A percentile compares a stretch with the other conserved stretches of the same genome.
Conservation (phyloP, 2,797 vertebrate genomes). For the Tadarida brasiliensis region DNA sequence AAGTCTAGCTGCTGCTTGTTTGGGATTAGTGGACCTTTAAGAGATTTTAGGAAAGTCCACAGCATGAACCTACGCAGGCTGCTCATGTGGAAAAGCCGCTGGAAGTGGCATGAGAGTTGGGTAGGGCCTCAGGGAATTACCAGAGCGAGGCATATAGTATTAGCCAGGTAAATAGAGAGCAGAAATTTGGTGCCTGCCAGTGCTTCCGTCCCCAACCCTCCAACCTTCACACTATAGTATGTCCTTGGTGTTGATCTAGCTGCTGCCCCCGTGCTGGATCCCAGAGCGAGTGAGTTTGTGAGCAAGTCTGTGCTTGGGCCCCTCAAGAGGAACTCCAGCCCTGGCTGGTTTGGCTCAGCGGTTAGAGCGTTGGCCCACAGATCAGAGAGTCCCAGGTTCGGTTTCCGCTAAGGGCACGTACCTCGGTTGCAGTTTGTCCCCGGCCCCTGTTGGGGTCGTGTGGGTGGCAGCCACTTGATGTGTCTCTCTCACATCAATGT, state of each 20-base stretch:
- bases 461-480: too few relatives aligned
- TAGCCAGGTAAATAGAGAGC: background rate
- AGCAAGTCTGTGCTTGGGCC: background rate
- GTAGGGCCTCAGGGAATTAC: background rate
- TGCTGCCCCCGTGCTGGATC: background rate
- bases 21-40: too few relatives aligned
- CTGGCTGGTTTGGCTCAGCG: too few relatives aligned
- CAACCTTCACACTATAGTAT: background rate
- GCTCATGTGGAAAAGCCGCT: background rate
- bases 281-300: background rate
- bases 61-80: background rate
- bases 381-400: too few relatives aligned
- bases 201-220: background rate
- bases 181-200: background rate
- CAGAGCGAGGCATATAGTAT: background rate
- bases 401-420: too few relatives aligned
- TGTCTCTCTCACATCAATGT: too few relatives aligned
- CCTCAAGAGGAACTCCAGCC: background rate
- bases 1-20: background rate
- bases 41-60: background rate
- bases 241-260: background rate
- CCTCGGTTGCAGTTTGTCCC: too few relatives aligned
- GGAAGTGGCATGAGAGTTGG: background rate
- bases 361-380: too few relatives aligned
- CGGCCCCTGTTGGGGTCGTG: too few relatives aligned